These are phyloP conservation scores for Idaea dimidiata DNA, from an alignment of 2,888 invertebrate genomes.

Conservation along the genomic window DNA sequence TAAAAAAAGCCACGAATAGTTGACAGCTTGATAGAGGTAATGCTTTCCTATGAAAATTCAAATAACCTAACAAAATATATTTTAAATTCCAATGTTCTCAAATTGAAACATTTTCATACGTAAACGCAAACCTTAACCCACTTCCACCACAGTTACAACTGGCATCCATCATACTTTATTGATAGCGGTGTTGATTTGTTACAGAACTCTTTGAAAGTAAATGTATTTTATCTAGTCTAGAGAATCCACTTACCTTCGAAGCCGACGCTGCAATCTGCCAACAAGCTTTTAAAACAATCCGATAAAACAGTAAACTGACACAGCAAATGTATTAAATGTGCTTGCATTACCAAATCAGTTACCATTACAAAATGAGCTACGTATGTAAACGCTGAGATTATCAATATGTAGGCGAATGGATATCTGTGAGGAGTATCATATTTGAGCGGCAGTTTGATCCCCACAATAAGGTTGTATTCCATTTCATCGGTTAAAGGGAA, in stretches of 20 bases:
- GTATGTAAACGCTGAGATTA: constrained; percentile 48
- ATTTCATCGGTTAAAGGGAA: constrained; percentile 60
- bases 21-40: too few species aligned
- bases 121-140: not conserved
- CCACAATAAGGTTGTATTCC: constrained; percentile 60
- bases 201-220: not conserved
- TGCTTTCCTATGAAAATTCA: too few species aligned
- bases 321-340: constrained; percentile 59
- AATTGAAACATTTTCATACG: not conserved
- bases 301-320: constrained; percentile 58
- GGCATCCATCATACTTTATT: not conserved
- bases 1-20: too few species aligned
- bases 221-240: not conserved
- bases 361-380: constrained; percentile 61
- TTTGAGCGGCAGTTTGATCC: constrained; percentile 48
- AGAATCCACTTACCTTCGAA: constrained; percentile 35
- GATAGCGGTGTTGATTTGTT: not conserved
- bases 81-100: not conserved
- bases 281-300: constrained; percentile 58
- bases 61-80: too few species aligned
- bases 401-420: constrained; percentile 41
- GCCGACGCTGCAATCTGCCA: constrained; percentile 44
- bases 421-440: constrained; percentile 45
- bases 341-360: constrained; percentile 59
- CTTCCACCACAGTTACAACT: not conserved